These are phyloP conservation scores for Luperina nickerlii DNA, from an alignment of 2,888 invertebrate species.

Conservation along the genomic window DNA sequence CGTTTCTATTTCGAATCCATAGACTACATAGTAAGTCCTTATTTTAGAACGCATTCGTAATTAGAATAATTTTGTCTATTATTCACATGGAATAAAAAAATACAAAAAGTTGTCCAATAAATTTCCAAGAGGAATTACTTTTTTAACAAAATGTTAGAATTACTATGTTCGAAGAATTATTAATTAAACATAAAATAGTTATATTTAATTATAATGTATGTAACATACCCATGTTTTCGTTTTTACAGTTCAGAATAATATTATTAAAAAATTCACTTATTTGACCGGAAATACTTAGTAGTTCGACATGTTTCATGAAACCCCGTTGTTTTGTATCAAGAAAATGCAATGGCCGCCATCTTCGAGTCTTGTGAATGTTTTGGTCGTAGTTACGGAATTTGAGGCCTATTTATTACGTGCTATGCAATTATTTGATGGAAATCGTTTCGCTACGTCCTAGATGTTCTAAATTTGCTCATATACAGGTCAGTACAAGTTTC, in stretches of 20 bases:
- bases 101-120: conserved; percentile 52
- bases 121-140: conserved; percentile 24
- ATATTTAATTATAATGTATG: rapidly evolving
- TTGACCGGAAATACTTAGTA: conserved; percentile 84
- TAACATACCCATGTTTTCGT: rapidly evolving
- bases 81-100: conserved; percentile 35
- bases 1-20: not conserved
- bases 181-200: not conserved
- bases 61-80: conserved; percentile 49
- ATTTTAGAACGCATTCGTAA: conserved; percentile 59
- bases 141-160: not conserved
- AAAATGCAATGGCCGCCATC: conserved; percentile 96
- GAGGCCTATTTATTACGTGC: conserved; percentile 85
- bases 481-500: conserved; percentile 84
- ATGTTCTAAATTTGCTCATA: conserved; percentile 79
- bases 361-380: conserved; percentile 95
- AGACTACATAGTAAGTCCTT: conserved; percentile 43
- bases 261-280: not conserved
- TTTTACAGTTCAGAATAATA: rapidly evolving
- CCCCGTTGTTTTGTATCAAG: conserved; percentile 94
- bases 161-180: rapidly evolving
- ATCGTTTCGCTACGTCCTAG: conserved; percentile 84
- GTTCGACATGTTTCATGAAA: conserved; percentile 87
- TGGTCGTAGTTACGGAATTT: conserved; percentile 91
- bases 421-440: conserved; percentile 87